A percentile compares a stretch with the other conserved stretches of the same genome.
phyloP scores from a whole-genome alignment of 1,140 invertebrate genomes.

The Caenorhabditis tropicalis region DNA sequence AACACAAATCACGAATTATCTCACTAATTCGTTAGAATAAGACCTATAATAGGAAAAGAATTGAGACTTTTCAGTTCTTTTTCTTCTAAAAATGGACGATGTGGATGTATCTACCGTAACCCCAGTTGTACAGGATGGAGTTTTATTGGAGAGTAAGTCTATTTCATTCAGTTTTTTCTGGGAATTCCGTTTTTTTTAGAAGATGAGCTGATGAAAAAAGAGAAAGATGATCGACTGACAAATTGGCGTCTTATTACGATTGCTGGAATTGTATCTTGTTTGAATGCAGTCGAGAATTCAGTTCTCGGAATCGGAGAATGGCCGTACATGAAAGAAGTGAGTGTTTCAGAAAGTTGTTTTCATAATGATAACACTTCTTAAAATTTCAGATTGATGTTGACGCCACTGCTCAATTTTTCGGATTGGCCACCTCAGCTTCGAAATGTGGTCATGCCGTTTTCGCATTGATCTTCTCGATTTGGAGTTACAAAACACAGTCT shows the following conservation, averaged over 20 bases:
- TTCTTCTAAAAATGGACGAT: background rate
- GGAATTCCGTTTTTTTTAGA: background rate
- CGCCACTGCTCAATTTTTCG: slow-evolving; percentile 46
- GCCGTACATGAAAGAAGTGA: slow-evolving; percentile 46
- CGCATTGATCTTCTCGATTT: slow-evolving; percentile 40
- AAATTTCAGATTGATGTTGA: slow-evolving; percentile 42
- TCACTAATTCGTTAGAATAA: background rate
- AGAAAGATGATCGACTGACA: slow-evolving; percentile 12
- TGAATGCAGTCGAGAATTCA: slow-evolving; percentile 45
- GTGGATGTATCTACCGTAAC: background rate
- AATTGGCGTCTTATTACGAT: slow-evolving; percentile 39
- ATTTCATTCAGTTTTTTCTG: background rate
- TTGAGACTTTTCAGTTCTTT: background rate
- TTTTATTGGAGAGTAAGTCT: background rate
- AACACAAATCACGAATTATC: background rate
- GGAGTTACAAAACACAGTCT: slow-evolving; percentile 39
- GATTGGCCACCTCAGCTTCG: slow-evolving; percentile 34
- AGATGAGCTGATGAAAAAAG: background rate
- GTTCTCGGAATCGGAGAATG: slow-evolving; percentile 48
- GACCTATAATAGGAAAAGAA: background rate
- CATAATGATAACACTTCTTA: background rate
- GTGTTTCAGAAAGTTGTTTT: background rate
- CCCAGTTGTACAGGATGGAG: background rate
- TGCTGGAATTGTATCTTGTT: background rate
- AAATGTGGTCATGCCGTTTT: slow-evolving; percentile 47